Evolutionary conservation across 2,888 invertebrate genomes (phyloP), one percentile per base, ranked within the genome.

Genomic region (Tyria jacobaeae): DNA sequence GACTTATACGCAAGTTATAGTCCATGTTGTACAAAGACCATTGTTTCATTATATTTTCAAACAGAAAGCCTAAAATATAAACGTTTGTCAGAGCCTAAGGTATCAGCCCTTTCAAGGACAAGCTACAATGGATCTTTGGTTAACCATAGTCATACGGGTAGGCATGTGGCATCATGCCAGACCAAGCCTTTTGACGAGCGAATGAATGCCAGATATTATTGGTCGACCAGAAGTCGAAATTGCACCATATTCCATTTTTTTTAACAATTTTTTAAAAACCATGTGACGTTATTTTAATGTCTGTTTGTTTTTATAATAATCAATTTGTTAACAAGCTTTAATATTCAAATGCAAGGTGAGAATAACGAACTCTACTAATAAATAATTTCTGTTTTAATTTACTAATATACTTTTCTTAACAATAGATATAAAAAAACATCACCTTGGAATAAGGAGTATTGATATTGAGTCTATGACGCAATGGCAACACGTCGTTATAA

Each of bases 81-180:
- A 12, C 12, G 9, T 44, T 21, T 21, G 9, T 17, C 17, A 21
- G 12, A 21, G 41, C 21, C 21, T 6, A 44, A 25, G 27, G 4
- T 31, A 31, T 31, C 27, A 31, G 27, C 48, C 48, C 48, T 49
- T 25, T 27, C 48, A 49, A 27, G n/a, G 48, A 3, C 27, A 49
- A 24, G 0, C 25, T 27, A 49, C 48, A 49, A 49, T 49, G 48
- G 27, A 25, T n/a, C 7, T n/a, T n/a, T n/a, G n/a, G n/a, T n/a
- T n/a, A 48, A 24, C 27, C 2, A 15, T 27, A 12, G 25, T 49
- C 48, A 15, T 25, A 27, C 25, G 1, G 14, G 15, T 9, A 25
- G 27, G 14, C 48, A 49, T 27, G 9, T 49, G 48, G 48, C 48
- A 49, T 6, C 9, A 49, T 27, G 48, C 48, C 48, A 49, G 27